Evolutionary conservation across 2,888 invertebrate species (phyloP).

Genomic region (Spisula solida): DNA sequence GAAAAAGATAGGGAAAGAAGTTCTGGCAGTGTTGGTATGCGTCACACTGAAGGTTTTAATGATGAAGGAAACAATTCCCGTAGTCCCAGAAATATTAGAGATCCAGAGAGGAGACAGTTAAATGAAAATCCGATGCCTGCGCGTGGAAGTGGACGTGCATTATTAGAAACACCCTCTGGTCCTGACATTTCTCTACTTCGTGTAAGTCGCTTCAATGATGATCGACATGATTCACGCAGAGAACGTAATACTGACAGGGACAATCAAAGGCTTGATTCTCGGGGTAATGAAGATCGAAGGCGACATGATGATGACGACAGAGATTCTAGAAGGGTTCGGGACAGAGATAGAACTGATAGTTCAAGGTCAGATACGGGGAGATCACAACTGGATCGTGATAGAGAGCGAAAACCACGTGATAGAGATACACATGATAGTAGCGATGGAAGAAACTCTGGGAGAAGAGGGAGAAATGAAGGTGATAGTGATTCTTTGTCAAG

Average conservation of each 20-base stretch:
- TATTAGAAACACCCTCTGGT: conserved; percentile 2
- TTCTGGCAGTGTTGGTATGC: neutral
- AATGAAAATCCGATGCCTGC: neutral
- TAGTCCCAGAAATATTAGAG: neutral
- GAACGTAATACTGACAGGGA: neutral
- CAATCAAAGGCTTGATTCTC: neutral
- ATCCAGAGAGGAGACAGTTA: neutral
- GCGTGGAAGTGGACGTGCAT: neutral
- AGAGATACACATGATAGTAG: neutral
- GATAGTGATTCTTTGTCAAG: neutral
- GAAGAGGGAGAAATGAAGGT: conserved; percentile 16
- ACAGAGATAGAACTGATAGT: neutral
- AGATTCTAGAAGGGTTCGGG: neutral
- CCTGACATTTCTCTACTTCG: neutral
- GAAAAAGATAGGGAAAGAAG: neutral
- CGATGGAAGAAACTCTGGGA: neutral
- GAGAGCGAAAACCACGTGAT: neutral
- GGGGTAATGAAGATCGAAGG: neutral
- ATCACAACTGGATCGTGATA: conserved; percentile 14
- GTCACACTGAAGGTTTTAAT: no score
- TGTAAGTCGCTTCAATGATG: neutral
- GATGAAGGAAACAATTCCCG: neutral
- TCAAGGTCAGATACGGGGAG: neutral
- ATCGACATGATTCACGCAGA: neutral
- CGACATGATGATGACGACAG: neutral